Base-by-base conservation (phyloP, 2,797 vertebrate species). In the Oophaga sylvatica region DNA sequence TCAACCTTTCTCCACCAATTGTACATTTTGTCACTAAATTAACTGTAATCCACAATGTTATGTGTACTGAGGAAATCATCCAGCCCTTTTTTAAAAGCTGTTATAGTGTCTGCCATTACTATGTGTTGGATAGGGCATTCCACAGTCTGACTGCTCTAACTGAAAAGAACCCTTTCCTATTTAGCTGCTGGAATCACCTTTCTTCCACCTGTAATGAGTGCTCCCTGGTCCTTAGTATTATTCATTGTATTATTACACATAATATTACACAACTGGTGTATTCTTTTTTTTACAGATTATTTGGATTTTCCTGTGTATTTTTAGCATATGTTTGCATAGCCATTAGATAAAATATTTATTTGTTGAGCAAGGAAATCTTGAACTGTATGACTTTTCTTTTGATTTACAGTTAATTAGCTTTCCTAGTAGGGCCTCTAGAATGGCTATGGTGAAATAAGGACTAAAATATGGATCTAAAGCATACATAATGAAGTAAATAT, bases 321-420 rank as follows among this genome's bases (percentile, higher is more conserved):
- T 26, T 60, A 5, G n/a, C 45, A 57, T 53, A 60, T 77, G n/a
- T 83, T 76, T 87, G 31, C 59, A 87, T 83, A 83, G 70, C 59
- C 20, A n/a, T 83, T 20, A 78, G 73, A 68, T 60, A 45, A 6
- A 65, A 26, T 57, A 57, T 78, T 62, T 10, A 59, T 57, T 45
- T 67, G 73, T 53, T 78, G 13, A 62, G 41, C 67, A 22, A 80
- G 29, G 19, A 56, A 83, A 77, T 31, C 0, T 48, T 82, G 70
- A 45, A 26, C 45, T 57, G 75, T 57, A 62, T 65, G 13, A 73
- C 80, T 75, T 82, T 82, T 87, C 71, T 60, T 70, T 41, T 57
- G 62, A 59, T 87, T 76, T 87, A 57, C 67, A 59, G 68, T 31
- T 22, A 62, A 45, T 59, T 45, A 26, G 53, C 20, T 57, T 29